Percentiles rank a stretch among this genome's conserved stretches.
Conservation (phyloP, 2,888 invertebrate species). For the Eretmocerus hayati region DNA sequence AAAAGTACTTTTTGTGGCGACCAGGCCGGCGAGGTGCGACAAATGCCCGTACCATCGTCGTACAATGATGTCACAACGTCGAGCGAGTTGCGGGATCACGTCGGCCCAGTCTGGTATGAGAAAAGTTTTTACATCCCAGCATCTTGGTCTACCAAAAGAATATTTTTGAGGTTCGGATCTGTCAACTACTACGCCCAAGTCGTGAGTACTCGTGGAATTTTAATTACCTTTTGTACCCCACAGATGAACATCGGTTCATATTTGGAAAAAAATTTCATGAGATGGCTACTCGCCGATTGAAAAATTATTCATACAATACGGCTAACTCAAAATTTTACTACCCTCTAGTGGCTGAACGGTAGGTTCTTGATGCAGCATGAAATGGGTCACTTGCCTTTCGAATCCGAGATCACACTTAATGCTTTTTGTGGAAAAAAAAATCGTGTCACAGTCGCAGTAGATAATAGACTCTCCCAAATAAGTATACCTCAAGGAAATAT, state of each 20-base stretch:
- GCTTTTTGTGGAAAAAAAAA: conserved; percentile 67
- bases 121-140: conserved; percentile 72
- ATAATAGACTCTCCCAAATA: conserved; percentile 79
- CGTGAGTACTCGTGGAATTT: conserved; percentile 49
- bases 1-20: background rate
- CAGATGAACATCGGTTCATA: no score
- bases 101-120: conserved; percentile 96
- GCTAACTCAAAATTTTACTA: no score
- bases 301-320: background rate
- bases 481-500: conserved; percentile 86
- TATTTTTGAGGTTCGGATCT: conserved; percentile 86
- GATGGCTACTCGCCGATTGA: no score
- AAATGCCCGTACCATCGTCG: conserved; percentile 96
- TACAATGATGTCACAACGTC: conserved; percentile 92
- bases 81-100: conserved; percentile 75
- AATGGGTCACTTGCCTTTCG: conserved; percentile 94
- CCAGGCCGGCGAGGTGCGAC: conserved; percentile 50
- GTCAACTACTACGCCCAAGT: conserved; percentile 88
- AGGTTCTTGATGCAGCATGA: conserved; percentile 72
- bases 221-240: no score
- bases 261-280: no score
- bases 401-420: conserved; percentile 69
- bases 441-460: conserved; percentile 82
- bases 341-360: conserved; percentile 83
- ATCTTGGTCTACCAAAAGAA: conserved; percentile 62